Base-by-base conservation (phyloP, 2,797 vertebrate species). In the Sebastes minor region DNA sequence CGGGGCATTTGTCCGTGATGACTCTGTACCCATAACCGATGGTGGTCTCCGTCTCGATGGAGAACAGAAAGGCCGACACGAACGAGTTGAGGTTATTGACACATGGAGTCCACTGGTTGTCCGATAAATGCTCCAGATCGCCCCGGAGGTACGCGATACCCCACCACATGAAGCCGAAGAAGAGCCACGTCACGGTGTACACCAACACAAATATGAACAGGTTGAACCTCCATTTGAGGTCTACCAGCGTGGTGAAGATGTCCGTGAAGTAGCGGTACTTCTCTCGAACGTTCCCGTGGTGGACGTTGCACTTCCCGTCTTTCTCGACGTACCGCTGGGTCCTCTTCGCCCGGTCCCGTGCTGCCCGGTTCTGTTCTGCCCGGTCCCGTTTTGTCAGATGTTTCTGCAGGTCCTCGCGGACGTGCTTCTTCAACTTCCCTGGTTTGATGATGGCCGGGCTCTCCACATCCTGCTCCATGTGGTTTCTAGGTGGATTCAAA, bases 151-250 rank as follows among this genome's bases (percentile, higher is more conserved):
- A 99, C 0, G 98, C 98, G 5, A 99, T 99, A 23, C 99, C 93
- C 99, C 98, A 99, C 99, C 99, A 99, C 95, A 98, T 98, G 94
- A 99, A 96, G 90, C 99, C 99, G 38, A 99, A 99, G 89, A 99
- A 98, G 33, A 99, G 97, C 99, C 99, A 99, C 0, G 99, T 99
- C 68, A 97, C 97, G 0, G 99, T 99, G 95, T 99, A 99, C 70
- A 99, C 98, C 96, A 99, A 89, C 89, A 99, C 97, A 8, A 99
- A 99, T 89, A 99, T 99, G 85, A 99, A 92, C 83, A 99, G 96
- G 92, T 99, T 99, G 92, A 99, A 98, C 82, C 98, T 95, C 99
- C 99, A 99, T 91, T 99, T 99, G 72, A 99, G 97, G 91, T 99
- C 99, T 3, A 99, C 98, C 72, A 99, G 91, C 1, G 99, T 99